These are phyloP conservation scores for Lepus townsendii DNA, from an alignment of 2,797 vertebrate species.

Conservation along the genomic window DNA sequence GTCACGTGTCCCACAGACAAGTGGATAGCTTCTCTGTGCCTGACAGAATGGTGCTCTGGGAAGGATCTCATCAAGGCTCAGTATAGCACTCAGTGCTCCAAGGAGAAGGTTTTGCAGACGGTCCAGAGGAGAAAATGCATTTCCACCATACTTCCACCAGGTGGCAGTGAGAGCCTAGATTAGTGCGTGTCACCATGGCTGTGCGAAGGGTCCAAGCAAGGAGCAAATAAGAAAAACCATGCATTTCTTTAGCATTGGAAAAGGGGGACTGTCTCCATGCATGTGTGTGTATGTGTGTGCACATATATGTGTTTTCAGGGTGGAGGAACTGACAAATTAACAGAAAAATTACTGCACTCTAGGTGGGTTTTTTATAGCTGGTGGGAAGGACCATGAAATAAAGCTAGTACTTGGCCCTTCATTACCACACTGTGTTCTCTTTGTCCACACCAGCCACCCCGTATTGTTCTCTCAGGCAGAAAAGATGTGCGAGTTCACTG, in stretches of 20 bases:
- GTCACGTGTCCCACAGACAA: background rate
- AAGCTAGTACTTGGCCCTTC: background rate
- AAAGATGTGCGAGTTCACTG: background rate
- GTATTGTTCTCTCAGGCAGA: background rate
- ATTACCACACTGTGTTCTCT: background rate
- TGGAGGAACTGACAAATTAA: background rate
- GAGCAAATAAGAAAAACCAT: background rate
- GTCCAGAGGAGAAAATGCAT: background rate
- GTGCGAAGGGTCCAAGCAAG: background rate
- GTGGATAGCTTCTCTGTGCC: background rate
- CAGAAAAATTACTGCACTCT: background rate
- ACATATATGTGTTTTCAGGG: background rate
- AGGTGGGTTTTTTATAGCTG: background rate
- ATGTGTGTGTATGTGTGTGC: background rate
- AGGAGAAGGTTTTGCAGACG: fast-evolving
- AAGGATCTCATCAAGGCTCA: background rate
- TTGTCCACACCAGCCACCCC: background rate
- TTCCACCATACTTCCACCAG: constrained; percentile 49
- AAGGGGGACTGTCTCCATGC: fast-evolving
- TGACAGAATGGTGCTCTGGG: fast-evolving
- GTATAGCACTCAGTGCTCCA: background rate
- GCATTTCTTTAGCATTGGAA: background rate
- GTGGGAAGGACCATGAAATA: background rate
- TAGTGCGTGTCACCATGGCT: background rate
- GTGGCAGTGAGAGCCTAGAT: constrained; percentile 41